Evolutionary conservation across 2,888 invertebrate species (phyloP).

Genomic region (Laspeyria flexula): DNA sequence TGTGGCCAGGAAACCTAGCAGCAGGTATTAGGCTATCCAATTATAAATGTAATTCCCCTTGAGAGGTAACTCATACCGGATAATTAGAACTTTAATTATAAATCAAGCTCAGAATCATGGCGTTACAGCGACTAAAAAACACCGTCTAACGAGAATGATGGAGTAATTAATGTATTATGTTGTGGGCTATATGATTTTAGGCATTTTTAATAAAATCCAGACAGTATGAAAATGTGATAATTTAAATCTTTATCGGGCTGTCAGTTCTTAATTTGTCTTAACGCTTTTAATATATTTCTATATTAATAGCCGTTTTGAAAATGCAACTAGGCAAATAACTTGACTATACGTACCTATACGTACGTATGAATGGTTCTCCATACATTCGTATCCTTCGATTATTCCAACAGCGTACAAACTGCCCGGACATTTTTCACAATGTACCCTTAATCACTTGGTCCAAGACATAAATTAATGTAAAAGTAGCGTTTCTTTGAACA

Average conservation of each 20-base stretch:
- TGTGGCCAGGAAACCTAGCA: slow-evolving; percentile 8
- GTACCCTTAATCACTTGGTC: background rate
- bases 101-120: slow-evolving; percentile 13
- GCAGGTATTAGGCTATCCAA: slow-evolving; percentile 29
- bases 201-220: background rate
- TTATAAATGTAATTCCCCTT: slow-evolving; percentile 24
- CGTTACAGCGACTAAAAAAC: slow-evolving; percentile 1
- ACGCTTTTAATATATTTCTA: too few relatives aligned
- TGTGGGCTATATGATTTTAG: background rate
- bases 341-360: too few relatives aligned
- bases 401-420: background rate
- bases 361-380: too few relatives aligned
- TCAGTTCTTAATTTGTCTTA: too few relatives aligned
- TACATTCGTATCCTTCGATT: background rate
- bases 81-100: slow-evolving; percentile 20
- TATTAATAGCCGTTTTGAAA: too few relatives aligned
- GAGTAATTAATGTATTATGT: background rate
- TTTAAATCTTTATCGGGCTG: too few relatives aligned
- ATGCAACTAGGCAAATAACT: too few relatives aligned
- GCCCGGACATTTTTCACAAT: background rate
- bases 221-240: too few relatives aligned
- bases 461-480: background rate
- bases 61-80: slow-evolving; percentile 18
- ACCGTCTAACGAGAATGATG: slow-evolving; percentile 7
- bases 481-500: slow-evolving; percentile 8